Conservation (phyloP, 2,888 invertebrate species). For the Dynastes tityus region DNA sequence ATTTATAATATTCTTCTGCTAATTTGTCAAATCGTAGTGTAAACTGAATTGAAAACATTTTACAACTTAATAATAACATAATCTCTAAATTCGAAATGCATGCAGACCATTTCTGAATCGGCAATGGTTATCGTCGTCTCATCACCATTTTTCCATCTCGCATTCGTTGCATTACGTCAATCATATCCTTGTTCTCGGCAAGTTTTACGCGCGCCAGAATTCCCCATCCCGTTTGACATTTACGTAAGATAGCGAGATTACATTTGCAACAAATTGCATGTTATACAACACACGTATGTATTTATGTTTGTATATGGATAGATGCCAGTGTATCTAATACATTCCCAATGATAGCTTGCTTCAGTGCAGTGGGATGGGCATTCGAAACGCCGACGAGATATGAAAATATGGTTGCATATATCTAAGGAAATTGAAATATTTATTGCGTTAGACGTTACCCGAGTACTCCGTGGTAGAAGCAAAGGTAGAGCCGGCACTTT, state of each 20-base stretch:
- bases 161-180: no score
- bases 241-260: background rate
- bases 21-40: no score
- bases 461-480: background rate
- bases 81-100: no score
- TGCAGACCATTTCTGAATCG: no score
- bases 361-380: background rate
- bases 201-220: no score
- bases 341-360: background rate
- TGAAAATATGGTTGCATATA: conserved; percentile 9
- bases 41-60: no score
- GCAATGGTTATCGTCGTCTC: no score
- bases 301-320: background rate
- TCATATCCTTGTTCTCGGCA: no score
- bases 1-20: no score
- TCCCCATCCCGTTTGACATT: background rate
- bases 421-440: conserved; percentile 19
- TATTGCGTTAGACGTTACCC: background rate
- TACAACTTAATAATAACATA: no score
- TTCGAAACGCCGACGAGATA: background rate
- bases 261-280: conserved; percentile 4
- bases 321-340: background rate
- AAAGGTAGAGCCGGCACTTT: background rate
- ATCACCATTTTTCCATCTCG: no score
- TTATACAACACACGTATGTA: background rate